These are phyloP conservation scores for Mustelus asterias DNA, from an alignment of 2,113 vertebrate species.

Conservation along the genomic window DNA sequence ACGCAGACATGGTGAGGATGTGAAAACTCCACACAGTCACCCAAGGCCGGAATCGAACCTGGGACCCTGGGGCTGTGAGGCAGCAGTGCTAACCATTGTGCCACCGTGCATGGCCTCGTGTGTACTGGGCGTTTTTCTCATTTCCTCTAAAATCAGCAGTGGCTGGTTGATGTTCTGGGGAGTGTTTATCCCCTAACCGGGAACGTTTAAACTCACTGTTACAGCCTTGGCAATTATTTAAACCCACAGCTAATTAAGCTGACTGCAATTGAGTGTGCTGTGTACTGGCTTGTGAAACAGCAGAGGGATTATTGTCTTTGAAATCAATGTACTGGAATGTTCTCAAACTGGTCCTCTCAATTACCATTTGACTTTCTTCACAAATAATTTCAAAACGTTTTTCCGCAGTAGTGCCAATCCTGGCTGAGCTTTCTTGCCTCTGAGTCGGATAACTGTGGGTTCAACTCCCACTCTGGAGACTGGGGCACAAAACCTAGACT, in stretches of 20 bases:
- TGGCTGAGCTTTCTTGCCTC: neutral
- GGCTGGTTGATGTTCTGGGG: neutral
- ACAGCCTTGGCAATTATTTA: slow-evolving; percentile 57
- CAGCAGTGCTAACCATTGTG: too few relatives aligned
- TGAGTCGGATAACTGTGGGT: neutral
- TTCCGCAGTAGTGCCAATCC: neutral
- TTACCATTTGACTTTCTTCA: neutral
- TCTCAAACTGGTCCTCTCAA: neutral
- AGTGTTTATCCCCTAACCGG: neutral
- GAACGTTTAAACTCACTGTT: neutral
- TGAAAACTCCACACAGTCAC: too few relatives aligned
- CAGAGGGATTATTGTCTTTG: slow-evolving; percentile 81
- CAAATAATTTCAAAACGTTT: neutral
- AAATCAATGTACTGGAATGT: slow-evolving; percentile 72
- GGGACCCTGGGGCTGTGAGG: too few relatives aligned
- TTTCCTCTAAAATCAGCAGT: neutral
- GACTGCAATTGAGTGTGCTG: slow-evolving; percentile 72
- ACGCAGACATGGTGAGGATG: too few relatives aligned
- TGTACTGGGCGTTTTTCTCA: neutral
- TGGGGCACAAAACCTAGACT: neutral
- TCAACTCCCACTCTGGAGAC: neutral
- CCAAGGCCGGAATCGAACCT: too few relatives aligned
- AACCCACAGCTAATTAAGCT: slow-evolving; percentile 77
- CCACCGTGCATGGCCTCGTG: neutral
- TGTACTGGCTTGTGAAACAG: slow-evolving; percentile 76